Percentiles rank a stretch among this genome's conserved stretches.
Evolutionary conservation across 2,888 invertebrate genomes (phyloP).

Genomic region (Limnephilus marmoratus): DNA sequence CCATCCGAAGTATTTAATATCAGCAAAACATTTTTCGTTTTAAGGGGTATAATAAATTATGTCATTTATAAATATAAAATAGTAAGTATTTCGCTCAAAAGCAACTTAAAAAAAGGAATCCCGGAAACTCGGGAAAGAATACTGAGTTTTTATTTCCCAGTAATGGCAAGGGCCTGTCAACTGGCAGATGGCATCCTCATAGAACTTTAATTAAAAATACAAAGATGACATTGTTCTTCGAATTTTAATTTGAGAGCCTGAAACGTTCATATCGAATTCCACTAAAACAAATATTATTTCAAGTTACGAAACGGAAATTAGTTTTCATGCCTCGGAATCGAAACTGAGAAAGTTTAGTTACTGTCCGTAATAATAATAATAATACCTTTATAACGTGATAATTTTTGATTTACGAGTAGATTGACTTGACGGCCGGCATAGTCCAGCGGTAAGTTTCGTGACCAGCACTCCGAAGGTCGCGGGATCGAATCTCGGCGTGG

Average conservation of each 20-base stretch:
- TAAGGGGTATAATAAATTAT: background rate
- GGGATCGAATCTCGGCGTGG: too few relatives aligned
- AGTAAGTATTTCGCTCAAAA: background rate
- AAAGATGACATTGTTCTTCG: background rate
- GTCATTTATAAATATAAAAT: too few relatives aligned
- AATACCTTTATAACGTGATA: background rate
- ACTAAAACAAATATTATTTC: slow-evolving; percentile 25
- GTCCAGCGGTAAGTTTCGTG: too few relatives aligned
- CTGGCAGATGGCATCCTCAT: background rate
- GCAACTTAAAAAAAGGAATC: background rate
- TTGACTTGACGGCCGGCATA: too few relatives aligned
- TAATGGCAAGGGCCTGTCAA: background rate
- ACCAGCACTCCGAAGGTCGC: too few relatives aligned
- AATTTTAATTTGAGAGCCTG: slow-evolving; percentile 18
- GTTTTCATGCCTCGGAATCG: background rate
- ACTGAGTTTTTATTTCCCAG: background rate
- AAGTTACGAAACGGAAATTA: slow-evolving; percentile 11
- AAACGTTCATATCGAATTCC: background rate
- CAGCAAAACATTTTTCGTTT: background rate
- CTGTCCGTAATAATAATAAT: background rate
- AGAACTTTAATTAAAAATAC: slow-evolving; percentile 36
- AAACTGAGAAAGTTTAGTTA: background rate
- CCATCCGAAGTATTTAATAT: background rate
- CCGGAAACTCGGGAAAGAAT: background rate
- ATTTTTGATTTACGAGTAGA: background rate